A percentile compares a stretch with the other conserved stretches of the same genome.
phyloP scores from a whole-genome alignment of 2,113 vertebrate species.

The Turnix velox region DNA sequence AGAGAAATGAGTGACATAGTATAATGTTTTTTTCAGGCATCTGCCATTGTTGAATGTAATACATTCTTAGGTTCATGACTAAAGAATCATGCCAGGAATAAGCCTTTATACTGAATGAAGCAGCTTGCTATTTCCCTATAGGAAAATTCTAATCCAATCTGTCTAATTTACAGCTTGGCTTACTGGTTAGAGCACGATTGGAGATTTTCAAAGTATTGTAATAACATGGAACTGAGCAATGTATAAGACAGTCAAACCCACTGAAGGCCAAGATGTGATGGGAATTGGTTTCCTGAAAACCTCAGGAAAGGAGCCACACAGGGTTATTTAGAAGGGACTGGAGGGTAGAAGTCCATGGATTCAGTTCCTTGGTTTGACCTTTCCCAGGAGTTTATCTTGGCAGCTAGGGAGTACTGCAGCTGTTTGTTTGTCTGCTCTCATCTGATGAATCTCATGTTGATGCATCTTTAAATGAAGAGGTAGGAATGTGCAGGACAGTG shows the following conservation, averaged over 20 bases:
- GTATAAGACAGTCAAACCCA: neutral
- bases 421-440: neutral
- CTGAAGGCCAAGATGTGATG: neutral
- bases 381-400: neutral
- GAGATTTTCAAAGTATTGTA: neutral
- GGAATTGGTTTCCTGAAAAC: neutral
- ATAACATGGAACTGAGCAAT: neutral
- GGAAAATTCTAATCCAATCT: neutral
- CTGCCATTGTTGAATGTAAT: neutral
- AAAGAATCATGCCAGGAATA: neutral
- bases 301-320: neutral
- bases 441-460: neutral
- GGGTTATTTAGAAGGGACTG: neutral
- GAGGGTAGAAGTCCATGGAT: neutral
- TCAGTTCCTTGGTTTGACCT: neutral
- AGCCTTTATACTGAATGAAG: neutral
- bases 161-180: neutral
- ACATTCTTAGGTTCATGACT: neutral
- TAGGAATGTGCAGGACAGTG: neutral
- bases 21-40: neutral
- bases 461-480: neutral
- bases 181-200: neutral
- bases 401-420: neutral
- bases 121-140: neutral
- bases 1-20: slow-evolving; percentile 18